A percentile compares a stretch with the other conserved stretches of the same genome.
phyloP scores from a whole-genome alignment of 2,113 vertebrate genomes.

The Plestiodon gilberti region DNA sequence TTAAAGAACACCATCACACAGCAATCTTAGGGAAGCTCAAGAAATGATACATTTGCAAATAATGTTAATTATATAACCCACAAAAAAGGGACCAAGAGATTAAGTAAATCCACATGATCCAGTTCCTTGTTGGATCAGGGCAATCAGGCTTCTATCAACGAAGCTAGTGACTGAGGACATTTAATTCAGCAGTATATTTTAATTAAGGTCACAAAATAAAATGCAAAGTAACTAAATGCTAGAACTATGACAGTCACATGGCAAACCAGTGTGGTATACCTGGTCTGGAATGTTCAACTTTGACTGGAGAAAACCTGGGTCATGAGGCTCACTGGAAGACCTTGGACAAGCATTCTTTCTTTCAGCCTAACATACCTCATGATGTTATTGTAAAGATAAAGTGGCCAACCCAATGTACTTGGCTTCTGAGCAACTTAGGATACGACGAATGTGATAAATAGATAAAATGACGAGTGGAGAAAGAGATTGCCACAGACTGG shows the following conservation, averaged over 20 bases:
- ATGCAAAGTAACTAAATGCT: background rate
- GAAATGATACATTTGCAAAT: no score
- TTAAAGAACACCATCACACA: no score
- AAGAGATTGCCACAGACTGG: background rate
- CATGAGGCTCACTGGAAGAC: background rate
- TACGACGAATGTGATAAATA: background rate
- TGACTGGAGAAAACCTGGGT: background rate
- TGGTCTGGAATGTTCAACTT: background rate
- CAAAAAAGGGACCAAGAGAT: no score
- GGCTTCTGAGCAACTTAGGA: background rate
- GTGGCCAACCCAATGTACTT: background rate
- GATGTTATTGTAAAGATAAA: background rate
- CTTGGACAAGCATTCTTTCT: background rate
- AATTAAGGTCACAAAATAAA: background rate
- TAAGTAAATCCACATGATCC: background rate
- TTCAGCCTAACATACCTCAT: background rate
- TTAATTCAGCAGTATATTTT: background rate
- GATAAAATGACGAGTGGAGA: rapidly evolving
- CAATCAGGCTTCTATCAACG: background rate
- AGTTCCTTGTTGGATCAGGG: background rate
- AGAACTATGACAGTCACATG: background rate
- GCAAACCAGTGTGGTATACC: no score
- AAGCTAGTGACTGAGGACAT: background rate
- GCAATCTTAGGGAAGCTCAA: no score
- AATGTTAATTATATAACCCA: no score